These are phyloP conservation scores for Archips xylosteana DNA, from an alignment of 2,888 invertebrate species.

Conservation along the genomic window DNA sequence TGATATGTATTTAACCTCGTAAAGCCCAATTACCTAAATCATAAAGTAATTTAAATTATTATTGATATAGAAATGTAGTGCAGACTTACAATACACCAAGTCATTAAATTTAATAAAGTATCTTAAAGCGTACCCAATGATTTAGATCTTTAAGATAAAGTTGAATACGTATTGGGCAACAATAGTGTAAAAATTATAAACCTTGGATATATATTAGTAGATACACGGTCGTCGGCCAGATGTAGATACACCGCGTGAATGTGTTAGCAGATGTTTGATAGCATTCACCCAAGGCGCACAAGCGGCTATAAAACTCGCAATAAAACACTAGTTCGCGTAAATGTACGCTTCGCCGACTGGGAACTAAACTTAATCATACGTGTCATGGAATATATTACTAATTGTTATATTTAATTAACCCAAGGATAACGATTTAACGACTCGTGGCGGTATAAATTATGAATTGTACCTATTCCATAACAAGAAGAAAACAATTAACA, in stretches of 20 bases:
- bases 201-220: constrained; percentile 12
- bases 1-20: background rate
- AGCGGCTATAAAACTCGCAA: constrained; percentile 18
- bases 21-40: background rate
- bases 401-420: background rate
- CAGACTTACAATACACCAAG: too few species aligned
- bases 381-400: background rate
- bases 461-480: too few species aligned
- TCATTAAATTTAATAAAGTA: too few species aligned
- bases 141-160: background rate
- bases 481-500: constrained; percentile 4
- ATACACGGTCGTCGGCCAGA: background rate
- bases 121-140: too few species aligned
- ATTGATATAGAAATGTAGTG: too few species aligned
- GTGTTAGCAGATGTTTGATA: constrained; percentile 37
- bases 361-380: constrained; percentile 7
- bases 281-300: constrained; percentile 18
- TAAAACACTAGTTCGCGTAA: constrained; percentile 1
- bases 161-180: background rate
- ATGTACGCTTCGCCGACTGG: constrained; percentile 5
- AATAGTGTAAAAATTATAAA: constrained; percentile 15
- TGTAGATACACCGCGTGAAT: constrained; percentile 15
- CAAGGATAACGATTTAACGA: background rate
- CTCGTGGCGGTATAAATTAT: too few species aligned
- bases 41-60: background rate